Evolutionary conservation across 1,140 invertebrate species (phyloP).

Genomic region (Leptestheria dahalacensis): DNA sequence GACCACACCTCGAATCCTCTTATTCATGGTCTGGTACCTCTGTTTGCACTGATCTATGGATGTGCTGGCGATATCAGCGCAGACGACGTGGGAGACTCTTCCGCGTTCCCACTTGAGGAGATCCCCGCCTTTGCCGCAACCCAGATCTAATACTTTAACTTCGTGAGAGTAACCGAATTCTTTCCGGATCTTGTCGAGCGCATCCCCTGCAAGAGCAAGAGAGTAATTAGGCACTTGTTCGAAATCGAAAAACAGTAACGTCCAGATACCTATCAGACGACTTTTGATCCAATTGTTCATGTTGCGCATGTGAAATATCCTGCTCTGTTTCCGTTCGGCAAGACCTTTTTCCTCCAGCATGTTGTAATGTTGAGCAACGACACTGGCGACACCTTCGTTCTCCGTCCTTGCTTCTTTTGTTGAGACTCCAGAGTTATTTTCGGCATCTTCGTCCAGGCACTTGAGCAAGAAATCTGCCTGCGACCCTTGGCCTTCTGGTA

Average conservation of each 20-base stretch:
- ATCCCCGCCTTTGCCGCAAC: constrained; percentile 90
- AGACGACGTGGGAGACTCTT: constrained; percentile 69
- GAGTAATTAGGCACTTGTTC: constrained; percentile 50
- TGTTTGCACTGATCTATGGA: constrained; percentile 67
- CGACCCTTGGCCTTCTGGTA: background rate
- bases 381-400: constrained; percentile 24
- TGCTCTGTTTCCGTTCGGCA: constrained; percentile 58
- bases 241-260: constrained; percentile 15
- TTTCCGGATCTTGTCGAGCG: constrained; percentile 37
- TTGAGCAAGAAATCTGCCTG: background rate
- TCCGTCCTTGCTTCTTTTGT: background rate
- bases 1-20: constrained; percentile 22
- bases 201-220: constrained; percentile 32
- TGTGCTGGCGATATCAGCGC: constrained; percentile 82
- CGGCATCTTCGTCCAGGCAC: background rate
- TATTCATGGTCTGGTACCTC: constrained; percentile 33
- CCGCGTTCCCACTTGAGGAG: constrained; percentile 86
- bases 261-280: constrained; percentile 58
- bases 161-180: constrained; percentile 37
- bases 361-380: constrained; percentile 77
- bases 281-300: constrained; percentile 99
- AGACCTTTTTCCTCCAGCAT: constrained; percentile 62
- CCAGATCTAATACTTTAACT: constrained; percentile 40
- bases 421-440: background rate
- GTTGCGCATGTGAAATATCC: constrained; percentile 85